These are phyloP conservation scores for Sinosuthora webbiana DNA, from an alignment of 2,113 vertebrate species.

Conservation along the genomic window DNA sequence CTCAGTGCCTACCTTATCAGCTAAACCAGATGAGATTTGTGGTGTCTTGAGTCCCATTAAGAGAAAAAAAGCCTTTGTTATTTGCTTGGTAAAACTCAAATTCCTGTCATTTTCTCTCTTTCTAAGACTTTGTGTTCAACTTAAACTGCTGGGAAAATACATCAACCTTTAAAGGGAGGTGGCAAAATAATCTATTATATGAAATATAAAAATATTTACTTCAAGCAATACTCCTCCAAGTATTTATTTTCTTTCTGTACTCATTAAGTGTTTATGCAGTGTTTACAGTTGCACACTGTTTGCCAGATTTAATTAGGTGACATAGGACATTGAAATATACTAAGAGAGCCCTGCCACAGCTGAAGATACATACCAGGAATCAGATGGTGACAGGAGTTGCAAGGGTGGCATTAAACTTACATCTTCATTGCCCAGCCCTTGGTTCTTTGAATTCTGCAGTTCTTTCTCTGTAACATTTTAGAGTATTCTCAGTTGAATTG, in stretches of 20 bases:
- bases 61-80: conserved; percentile 7
- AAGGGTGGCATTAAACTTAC: not conserved
- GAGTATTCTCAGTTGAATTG: not conserved
- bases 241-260: not conserved
- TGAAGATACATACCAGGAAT: not conserved
- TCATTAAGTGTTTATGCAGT: not conserved
- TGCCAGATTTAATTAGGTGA: not conserved
- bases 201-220: not conserved
- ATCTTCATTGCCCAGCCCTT: not conserved
- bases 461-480: not conserved
- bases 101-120: conserved; percentile 24
- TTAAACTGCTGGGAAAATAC: not conserved
- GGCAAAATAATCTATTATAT: not conserved
- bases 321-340: not conserved
- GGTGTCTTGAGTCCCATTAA: conserved; percentile 16
- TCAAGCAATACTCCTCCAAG: not conserved
- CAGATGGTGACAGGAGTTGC: not conserved
- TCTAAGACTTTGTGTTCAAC: conserved; percentile 3
- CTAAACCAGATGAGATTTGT: conserved; percentile 47
- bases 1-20: conserved; percentile 12
- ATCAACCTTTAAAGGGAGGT: conserved; percentile 54
- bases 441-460: not conserved
- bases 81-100: not conserved
- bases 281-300: not conserved
- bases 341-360: not conserved